Base-by-base conservation (phyloP, 2,888 invertebrate genomes). In the Tinea pellionella region DNA sequence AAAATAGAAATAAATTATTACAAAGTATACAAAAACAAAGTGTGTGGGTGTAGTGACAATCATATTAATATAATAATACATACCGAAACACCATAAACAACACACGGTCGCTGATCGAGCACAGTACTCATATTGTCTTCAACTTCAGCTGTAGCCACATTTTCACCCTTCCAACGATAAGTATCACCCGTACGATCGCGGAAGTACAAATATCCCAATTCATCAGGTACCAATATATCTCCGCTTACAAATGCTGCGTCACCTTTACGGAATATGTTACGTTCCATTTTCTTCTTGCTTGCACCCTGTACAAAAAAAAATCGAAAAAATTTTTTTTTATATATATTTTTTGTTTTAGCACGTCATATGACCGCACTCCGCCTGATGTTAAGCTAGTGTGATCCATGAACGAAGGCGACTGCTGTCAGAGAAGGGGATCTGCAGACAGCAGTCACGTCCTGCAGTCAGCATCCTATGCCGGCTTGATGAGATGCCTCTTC, bases 111-210 rank as follows among this genome's bases (percentile, higher is more conserved):
- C 62, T 96, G 89, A 0, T 90, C 90, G 59, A 94, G 85, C 29
- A 92, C 89, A 61, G 93, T 93, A 63, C 93, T 94, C 64, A 98
- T 90, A 9, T 96, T 93, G 60, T 94, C 93, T 83, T 99, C 98
- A 16, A 99, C 96, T 86, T 99, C 99, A 0, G 94, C 92, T 0
- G 98, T 98, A 61, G 98, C 94, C 0, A 99, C 97, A 76, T 99
- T 99, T 88, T 99, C 98, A 12, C 99, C 98, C 73, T 96, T 93
- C 97, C 97, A 97, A 69, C 93, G 90, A 80, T 92, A 94, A 0
- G 94, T 95, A 78, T 95, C 94, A 1, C 94, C 94, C 59, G 93
- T 94, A 73, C 98, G 90, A 81, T 98, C 98, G 67, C 92, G 93
- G 89, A 98, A 98, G 85, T 91, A 98, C 72, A 95, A 92, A 82